Conservation (phyloP, 1,140 invertebrate species). For the Schlechtendalia chinensis region DNA sequence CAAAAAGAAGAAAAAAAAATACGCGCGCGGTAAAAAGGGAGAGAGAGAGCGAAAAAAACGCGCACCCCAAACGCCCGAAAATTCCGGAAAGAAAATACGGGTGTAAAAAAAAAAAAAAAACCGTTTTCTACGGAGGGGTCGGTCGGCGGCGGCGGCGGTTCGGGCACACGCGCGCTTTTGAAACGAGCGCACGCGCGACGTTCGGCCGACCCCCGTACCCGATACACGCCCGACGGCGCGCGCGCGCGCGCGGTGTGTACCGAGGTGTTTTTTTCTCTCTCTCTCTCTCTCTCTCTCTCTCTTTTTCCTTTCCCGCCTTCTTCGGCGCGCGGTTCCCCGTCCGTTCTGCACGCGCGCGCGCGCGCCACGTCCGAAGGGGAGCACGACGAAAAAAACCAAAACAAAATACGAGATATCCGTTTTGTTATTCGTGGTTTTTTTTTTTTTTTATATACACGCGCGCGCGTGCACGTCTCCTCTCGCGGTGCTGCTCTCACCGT, state of each 20-base stretch:
- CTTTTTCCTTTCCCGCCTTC: too few relatives aligned
- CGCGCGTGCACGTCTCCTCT: too few relatives aligned
- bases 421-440: conserved; percentile 8
- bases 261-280: conserved; percentile 16
- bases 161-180: conserved; percentile 41
- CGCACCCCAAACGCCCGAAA: conserved; percentile 23
- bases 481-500: too few relatives aligned
- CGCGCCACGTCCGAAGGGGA: conserved; percentile 35
- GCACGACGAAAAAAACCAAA: conserved; percentile 12
- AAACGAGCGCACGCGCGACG: conserved; percentile 40
- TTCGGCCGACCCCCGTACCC: conserved; percentile 14
- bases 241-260: neutral
- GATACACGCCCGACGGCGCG: neutral
- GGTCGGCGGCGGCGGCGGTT: neutral
- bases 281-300: neutral
- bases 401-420: too few relatives aligned
- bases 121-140: conserved; percentile 39
- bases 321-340: too few relatives aligned
- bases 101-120: conserved; percentile 48
- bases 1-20: conserved; percentile 20
- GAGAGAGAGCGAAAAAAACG: too few relatives aligned
- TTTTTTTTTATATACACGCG: conserved; percentile 34
- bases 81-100: conserved; percentile 41
- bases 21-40: too few relatives aligned
- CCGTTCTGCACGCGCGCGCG: neutral